Conservation (phyloP, 2,888 invertebrate species). For the Philhelius pedissequus region DNA sequence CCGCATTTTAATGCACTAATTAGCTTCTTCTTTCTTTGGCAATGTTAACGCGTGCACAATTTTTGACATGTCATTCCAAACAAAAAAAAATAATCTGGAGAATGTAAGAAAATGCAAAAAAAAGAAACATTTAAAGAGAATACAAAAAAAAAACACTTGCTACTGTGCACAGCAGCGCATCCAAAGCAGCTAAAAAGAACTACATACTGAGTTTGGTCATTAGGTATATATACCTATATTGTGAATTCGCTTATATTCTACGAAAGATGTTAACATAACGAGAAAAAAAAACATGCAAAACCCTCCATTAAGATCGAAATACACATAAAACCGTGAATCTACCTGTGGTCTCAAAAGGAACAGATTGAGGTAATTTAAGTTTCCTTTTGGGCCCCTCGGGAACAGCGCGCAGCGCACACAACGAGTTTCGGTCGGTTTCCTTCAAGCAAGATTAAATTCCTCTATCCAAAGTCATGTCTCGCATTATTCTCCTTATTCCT, state of each 20-base stretch:
- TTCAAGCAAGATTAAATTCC: conserved; percentile 28
- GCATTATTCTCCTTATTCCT: conserved; percentile 24
- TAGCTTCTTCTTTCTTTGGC: conserved; percentile 14
- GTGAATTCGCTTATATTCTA: conserved; percentile 58
- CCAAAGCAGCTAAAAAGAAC: conserved; percentile 40
- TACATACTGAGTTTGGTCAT: conserved; percentile 20
- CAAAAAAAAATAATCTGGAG: neutral
- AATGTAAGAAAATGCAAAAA: conserved; percentile 15
- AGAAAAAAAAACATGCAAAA: conserved; percentile 51
- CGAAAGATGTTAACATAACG: conserved; percentile 64
- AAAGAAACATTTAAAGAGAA: conserved; percentile 12
- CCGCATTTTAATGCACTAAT: conserved; percentile 38
- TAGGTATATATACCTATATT: conserved; percentile 6
- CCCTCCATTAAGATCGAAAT: conserved; percentile 57
- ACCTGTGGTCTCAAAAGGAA: conserved; percentile 34
- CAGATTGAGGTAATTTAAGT: conserved; percentile 62
- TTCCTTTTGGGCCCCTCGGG: conserved; percentile 2
- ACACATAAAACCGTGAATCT: conserved; percentile 47
- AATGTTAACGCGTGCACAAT: conserved; percentile 14
- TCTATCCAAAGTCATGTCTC: conserved; percentile 11
- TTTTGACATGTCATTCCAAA: conserved; percentile 57
- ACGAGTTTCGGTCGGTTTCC: conserved; percentile 29
- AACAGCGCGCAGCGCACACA: neutral
- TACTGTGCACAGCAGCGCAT: conserved; percentile 52
- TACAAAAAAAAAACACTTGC: conserved; percentile 12